Conservation (phyloP, 2,113 vertebrate species). For the Diadophis punctatus region DNA sequence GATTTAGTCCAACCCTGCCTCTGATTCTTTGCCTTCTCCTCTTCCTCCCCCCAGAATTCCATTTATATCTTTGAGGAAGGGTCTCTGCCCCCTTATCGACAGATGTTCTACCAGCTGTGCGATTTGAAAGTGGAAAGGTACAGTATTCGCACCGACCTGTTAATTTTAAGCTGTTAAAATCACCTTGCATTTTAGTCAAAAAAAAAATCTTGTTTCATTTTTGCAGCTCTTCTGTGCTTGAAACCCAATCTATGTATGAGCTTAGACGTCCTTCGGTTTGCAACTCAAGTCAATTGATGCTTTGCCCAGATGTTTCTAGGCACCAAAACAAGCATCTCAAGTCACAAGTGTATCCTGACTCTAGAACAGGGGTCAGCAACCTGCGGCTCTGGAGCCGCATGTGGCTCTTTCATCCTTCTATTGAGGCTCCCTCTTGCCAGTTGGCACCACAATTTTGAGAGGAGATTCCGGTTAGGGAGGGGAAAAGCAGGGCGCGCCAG, state of each 20-base stretch:
- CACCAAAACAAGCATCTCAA: neutral
- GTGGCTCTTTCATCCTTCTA: no score
- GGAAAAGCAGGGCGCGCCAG: no score
- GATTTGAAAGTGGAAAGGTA: constrained; percentile 87
- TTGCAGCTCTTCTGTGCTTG: neutral
- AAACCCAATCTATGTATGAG: neutral
- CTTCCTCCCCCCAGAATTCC: constrained; percentile 73
- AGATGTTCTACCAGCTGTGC: constrained; percentile 99
- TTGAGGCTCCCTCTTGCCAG: no score
- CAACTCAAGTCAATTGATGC: neutral
- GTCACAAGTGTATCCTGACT: neutral
- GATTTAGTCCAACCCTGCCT: neutral
- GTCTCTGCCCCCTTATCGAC: constrained; percentile 89
- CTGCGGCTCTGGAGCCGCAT: no score
- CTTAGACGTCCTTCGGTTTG: neutral
- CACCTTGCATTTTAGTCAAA: neutral
- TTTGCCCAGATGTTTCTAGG: neutral
- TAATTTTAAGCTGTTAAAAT: no score
- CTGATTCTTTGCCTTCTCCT: neutral
- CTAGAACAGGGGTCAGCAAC: no score
- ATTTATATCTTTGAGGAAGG: constrained; percentile 87
- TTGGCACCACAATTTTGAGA: no score
- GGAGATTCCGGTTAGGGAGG: no score
- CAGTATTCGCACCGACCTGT: constrained; percentile 41
- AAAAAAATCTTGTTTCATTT: neutral